A percentile compares a stretch with the other conserved stretches of the same genome.
Conservation (phyloP, 2,113 vertebrate species). For the Macroglossus sobrinus region DNA sequence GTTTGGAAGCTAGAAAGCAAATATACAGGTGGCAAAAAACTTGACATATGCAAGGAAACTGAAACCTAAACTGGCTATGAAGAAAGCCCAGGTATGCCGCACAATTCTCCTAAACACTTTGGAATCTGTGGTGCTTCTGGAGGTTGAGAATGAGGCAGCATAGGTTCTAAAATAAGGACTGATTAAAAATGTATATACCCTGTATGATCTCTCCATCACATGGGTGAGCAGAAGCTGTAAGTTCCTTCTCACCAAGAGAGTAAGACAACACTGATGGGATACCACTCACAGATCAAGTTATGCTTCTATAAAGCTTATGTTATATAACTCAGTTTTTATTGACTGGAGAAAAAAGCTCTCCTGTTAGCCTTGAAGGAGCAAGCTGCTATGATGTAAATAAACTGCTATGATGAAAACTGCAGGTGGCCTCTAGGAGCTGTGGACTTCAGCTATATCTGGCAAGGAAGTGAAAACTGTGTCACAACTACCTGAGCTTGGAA, state of each 20-base stretch:
- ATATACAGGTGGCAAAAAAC: neutral
- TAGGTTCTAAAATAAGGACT: neutral
- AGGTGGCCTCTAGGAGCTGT: neutral
- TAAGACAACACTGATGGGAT: neutral
- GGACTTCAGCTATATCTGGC: neutral
- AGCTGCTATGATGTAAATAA: neutral
- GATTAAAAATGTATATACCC: neutral
- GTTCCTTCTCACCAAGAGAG: neutral
- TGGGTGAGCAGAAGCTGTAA: neutral
- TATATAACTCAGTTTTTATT: neutral
- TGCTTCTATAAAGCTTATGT: neutral
- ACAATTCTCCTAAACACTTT: fast-evolving
- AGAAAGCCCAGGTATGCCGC: fast-evolving
- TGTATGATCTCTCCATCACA: neutral
- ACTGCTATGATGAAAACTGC: neutral
- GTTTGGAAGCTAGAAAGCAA: neutral
- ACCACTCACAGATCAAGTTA: neutral
- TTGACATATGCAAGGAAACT: neutral
- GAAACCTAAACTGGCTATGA: too few relatives aligned
- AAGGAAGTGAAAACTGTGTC: neutral
- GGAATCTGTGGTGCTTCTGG: neutral
- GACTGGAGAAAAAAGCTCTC: neutral
- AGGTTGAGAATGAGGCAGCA: neutral
- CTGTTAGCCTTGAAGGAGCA: neutral
- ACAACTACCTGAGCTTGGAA: neutral